phyloP scores from a whole-genome alignment of 1,140 invertebrate genomes.

The Neodiprion lecontei region DNA sequence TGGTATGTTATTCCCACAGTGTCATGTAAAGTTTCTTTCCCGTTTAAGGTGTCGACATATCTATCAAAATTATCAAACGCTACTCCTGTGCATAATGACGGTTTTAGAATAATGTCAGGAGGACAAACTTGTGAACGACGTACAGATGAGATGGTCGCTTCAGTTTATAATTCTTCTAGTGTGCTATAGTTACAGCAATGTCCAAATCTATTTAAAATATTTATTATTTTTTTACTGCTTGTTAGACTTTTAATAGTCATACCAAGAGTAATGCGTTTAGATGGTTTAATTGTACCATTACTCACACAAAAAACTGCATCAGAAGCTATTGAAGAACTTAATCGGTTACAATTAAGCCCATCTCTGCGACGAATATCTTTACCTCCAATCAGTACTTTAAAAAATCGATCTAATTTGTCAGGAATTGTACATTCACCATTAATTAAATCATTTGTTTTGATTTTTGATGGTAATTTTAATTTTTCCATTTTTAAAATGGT shows the following conservation, averaged over 20 bases:
- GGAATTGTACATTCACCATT: background rate
- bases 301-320: background rate
- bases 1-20: conserved; percentile 2
- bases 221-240: conserved; percentile 22
- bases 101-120: conserved; percentile 11
- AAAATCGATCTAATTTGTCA: background rate
- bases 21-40: background rate
- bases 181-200: conserved; percentile 18
- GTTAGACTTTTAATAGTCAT: conserved; percentile 14
- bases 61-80: background rate
- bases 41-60: background rate
- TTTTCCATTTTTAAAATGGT: background rate
- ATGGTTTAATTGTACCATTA: background rate
- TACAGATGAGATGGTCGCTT: conserved; percentile 9
- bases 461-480: background rate
- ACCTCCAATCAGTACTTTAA: background rate
- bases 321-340: background rate
- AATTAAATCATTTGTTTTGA: background rate
- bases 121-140: conserved; percentile 14
- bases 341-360: background rate
- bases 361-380: background rate
- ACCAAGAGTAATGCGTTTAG: background rate
- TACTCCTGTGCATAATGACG: background rate
- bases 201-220: background rate
- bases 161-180: conserved; percentile 20